These are phyloP conservation scores for Girardinichthys multiradiatus DNA, from an alignment of 2,113 vertebrate species.

Conservation along the genomic window DNA sequence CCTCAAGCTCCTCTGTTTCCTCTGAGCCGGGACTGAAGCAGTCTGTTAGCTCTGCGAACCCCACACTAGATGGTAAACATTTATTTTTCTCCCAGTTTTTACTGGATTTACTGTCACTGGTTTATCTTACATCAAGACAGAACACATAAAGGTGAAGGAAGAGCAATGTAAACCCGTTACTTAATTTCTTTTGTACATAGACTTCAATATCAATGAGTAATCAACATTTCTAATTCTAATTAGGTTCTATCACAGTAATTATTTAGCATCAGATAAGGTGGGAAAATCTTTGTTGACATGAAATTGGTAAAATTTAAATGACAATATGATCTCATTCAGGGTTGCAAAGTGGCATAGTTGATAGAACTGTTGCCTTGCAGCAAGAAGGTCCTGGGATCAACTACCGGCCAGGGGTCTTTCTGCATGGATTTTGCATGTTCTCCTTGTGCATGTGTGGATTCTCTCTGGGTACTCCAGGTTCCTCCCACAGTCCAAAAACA, in stretches of 20 bases:
- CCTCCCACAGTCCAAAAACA: too few relatives aligned
- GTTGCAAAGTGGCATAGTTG: too few relatives aligned
- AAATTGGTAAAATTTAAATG: too few relatives aligned
- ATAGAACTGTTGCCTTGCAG: too few relatives aligned
- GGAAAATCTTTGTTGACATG: too few relatives aligned
- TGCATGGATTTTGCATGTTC: too few relatives aligned
- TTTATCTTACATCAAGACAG: background rate
- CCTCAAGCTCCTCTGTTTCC: slow-evolving; percentile 1
- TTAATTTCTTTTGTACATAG: background rate
- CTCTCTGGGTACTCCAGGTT: too few relatives aligned
- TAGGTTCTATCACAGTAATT: background rate
- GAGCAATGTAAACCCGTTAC: background rate
- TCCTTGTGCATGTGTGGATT: too few relatives aligned
- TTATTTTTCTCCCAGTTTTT: background rate
- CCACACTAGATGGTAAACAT: slow-evolving; percentile 18
- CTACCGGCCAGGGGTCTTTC: too few relatives aligned
- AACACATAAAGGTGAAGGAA: background rate
- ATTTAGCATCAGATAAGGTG: too few relatives aligned
- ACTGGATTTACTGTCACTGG: background rate
- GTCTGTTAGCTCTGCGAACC: background rate
- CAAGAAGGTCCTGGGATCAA: too few relatives aligned
- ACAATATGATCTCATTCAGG: too few relatives aligned
- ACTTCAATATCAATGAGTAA: background rate
- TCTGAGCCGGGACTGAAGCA: background rate
- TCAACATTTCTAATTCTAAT: background rate